Evolutionary conservation across 1,140 invertebrate genomes (phyloP), one percentile per base, ranked within the genome.

Genomic region (Glossosoma conforme): DNA sequence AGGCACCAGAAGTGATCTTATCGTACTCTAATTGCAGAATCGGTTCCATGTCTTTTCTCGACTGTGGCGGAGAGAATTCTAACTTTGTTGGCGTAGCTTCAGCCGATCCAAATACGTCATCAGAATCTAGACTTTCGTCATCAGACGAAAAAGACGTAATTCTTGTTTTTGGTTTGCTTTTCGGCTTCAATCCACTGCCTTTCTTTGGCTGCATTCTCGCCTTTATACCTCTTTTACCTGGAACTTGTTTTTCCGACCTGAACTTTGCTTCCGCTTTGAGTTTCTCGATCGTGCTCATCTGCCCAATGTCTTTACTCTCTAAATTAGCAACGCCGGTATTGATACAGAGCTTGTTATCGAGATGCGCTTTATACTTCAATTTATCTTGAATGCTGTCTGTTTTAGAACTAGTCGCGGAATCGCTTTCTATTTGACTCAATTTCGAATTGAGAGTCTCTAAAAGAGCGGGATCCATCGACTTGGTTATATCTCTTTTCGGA

Each of bases 61-160:
- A 83, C 52, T 84, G 82, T 15, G 82, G 82, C 2, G 82, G 82
- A 10, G 81, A 83, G 62, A 84, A 84, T 62, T 84, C 81, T 32
- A 84, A 65, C 50, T 79, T 78, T 19, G 77, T 77, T 2, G 82
- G 82, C 25, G 82, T 81, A 25, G 81, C 80, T 68, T 84, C 82
- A 1, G 82, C 79, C 24, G 80, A 82, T 44, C 81, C 82, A 67
- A 84, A 84, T 2, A 84, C 82, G 65, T 84, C 82, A 65, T 84
- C 82, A 4, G 81, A 83, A 69, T 84, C 81, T 19, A 84, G 67
- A 54, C 81, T 83, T 67, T 84, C 82, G 63, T 84, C 82, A 52
- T 84, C 82, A 0, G 82, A 84, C 48, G 81, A 83, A 58, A 84
- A 84, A 0, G 82, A 84, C 6, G 82, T 84, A 20, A 84, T 84